phyloP scores from a whole-genome alignment of 64 coral and sea anemone genomes.

The Trachythela sp. region DNA sequence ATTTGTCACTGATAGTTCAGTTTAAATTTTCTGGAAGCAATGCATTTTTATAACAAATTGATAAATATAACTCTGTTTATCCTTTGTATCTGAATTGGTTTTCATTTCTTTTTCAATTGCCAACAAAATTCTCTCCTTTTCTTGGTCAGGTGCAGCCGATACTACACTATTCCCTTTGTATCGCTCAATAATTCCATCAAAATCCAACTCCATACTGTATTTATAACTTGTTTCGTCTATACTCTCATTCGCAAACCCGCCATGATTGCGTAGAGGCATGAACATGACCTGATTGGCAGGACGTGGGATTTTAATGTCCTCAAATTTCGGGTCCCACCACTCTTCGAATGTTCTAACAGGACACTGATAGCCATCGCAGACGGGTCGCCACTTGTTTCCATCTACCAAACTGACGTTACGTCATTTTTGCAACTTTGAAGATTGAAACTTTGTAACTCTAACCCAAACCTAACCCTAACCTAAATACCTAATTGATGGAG shows the following conservation, averaged over 20 bases:
- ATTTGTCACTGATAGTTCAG: not conserved
- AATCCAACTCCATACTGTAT: not conserved
- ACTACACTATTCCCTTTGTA: not conserved
- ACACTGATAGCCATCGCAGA: not conserved
- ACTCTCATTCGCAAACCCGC: not conserved
- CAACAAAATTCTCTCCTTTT: not conserved
- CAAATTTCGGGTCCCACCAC: slow-evolving; percentile 18
- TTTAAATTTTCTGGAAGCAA: not conserved
- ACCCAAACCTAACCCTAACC: too few species aligned
- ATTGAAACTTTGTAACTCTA: not conserved
- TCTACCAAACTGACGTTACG: too few species aligned
- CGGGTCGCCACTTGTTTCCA: too few species aligned
- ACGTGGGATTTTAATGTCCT: not conserved
- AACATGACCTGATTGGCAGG: not conserved
- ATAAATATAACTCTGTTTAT: not conserved
- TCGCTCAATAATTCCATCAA: not conserved
- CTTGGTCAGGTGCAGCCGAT: not conserved
- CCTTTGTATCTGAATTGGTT: not conserved
- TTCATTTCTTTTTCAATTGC: not conserved
- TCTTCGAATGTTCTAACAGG: slow-evolving; percentile 52
- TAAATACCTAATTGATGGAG: too few species aligned
- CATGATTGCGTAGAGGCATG: not conserved
- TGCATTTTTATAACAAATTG: not conserved
- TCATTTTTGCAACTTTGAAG: not conserved
- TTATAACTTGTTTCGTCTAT: not conserved